These are phyloP conservation scores for Galerucella pusilla DNA, from an alignment of 2,888 invertebrate genomes.

Conservation along the genomic window DNA sequence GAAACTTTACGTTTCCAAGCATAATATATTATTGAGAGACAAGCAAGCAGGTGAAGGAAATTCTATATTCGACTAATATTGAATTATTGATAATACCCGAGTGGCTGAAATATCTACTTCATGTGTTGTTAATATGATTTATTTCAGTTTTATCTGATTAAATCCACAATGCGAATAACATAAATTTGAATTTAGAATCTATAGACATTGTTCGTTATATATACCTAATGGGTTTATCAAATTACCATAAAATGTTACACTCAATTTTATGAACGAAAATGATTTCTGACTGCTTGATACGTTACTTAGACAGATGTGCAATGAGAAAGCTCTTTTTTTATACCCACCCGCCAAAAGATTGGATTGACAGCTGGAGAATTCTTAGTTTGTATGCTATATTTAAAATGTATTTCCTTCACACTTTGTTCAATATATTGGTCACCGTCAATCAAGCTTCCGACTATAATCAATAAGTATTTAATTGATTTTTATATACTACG, in stretches of 20 bases:
- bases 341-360: background rate
- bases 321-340: background rate
- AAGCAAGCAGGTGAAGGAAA: conserved; percentile 36
- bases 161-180: conserved; percentile 28
- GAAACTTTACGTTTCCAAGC: conserved; percentile 25
- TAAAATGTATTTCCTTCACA: background rate
- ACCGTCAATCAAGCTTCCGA: background rate
- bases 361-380: background rate
- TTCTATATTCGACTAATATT: conserved; percentile 38
- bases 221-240: background rate
- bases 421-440: background rate
- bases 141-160: conserved; percentile 35
- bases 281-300: background rate
- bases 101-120: conserved; percentile 34
- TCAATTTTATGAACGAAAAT: background rate
- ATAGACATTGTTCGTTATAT: conserved; percentile 12
- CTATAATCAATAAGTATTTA: background rate
- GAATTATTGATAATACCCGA: conserved; percentile 41
- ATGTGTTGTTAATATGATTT: conserved; percentile 42
- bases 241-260: background rate
- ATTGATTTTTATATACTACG: background rate
- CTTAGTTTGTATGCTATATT: background rate
- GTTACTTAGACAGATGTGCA: background rate
- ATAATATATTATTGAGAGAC: conserved; percentile 36
- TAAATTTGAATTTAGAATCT: conserved; percentile 21